Conservation (phyloP, 2,113 vertebrate species). For the Thamnaconus septentrionalis region DNA sequence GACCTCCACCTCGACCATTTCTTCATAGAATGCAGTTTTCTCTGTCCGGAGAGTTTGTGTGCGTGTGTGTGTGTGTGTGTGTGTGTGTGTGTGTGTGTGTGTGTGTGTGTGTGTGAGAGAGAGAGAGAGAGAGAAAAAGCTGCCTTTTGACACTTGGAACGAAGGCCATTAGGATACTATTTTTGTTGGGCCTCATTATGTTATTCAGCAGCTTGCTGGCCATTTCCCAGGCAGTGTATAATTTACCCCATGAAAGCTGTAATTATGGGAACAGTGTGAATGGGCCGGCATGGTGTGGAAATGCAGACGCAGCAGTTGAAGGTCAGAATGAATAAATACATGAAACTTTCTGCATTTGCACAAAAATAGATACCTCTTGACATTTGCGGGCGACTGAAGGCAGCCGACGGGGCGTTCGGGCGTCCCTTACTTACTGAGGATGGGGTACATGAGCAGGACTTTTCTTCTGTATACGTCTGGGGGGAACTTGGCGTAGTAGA, state of each 20-base stretch:
- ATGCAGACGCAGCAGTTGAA: conserved; percentile 53
- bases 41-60: no score
- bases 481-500: conserved; percentile 97
- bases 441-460: conserved; percentile 98
- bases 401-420: conserved; percentile 12
- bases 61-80: no score
- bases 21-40: background rate
- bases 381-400: conserved; percentile 23
- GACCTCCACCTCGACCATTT: conserved; percentile 7
- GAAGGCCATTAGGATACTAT: conserved; percentile 68
- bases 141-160: conserved; percentile 53
- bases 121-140: conserved; percentile 36
- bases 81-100: no score
- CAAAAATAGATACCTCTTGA: conserved; percentile 39
- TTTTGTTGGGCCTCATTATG: conserved; percentile 70
- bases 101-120: conserved; percentile 13
- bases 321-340: conserved; percentile 66
- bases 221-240: conserved; percentile 68
- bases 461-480: conserved; percentile 95
- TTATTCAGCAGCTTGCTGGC: conserved; percentile 75
- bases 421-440: conserved; percentile 85
- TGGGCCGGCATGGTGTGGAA: conserved; percentile 64
- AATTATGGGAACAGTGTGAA: conserved; percentile 76
- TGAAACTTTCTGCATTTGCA: conserved; percentile 34
- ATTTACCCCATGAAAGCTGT: conserved; percentile 74